These are phyloP conservation scores for Sebastes aleutianus DNA, from an alignment of 2,797 vertebrate species.

Conservation along the genomic window DNA sequence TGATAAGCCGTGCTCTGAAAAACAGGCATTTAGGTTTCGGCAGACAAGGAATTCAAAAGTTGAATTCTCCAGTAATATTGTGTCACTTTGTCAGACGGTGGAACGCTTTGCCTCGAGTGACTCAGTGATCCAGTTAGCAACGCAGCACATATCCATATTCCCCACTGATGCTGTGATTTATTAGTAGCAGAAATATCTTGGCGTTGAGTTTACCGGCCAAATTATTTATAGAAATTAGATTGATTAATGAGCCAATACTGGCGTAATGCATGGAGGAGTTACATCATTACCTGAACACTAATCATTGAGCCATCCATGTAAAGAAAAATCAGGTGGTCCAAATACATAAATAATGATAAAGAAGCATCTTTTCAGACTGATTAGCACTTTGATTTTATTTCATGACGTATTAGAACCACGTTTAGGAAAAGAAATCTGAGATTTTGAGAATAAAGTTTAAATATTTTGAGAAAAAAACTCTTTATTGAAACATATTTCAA, in stretches of 20 bases:
- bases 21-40: background rate
- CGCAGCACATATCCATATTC: slow-evolving; percentile 25
- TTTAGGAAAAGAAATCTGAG: background rate
- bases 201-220: background rate
- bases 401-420: background rate
- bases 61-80: slow-evolving; percentile 8
- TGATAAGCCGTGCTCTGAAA: background rate
- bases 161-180: slow-evolving; percentile 34
- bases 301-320: background rate
- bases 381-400: background rate
- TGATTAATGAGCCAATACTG: slow-evolving; percentile 27
- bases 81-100: background rate
- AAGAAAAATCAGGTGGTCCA: background rate
- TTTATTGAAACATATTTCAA: background rate
- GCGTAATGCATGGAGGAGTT: background rate
- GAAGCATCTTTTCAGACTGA: background rate
- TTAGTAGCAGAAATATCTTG: slow-evolving; percentile 1
- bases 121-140: slow-evolving; percentile 38
- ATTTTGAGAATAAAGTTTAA: background rate
- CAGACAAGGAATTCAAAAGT: background rate
- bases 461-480: background rate
- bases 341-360: background rate
- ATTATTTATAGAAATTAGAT: slow-evolving; percentile 19
- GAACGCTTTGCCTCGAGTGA: slow-evolving; percentile 28
- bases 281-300: background rate